Evolutionary conservation across 2,113 vertebrate genomes (phyloP).

Genomic region (Larimichthys crocea): DNA sequence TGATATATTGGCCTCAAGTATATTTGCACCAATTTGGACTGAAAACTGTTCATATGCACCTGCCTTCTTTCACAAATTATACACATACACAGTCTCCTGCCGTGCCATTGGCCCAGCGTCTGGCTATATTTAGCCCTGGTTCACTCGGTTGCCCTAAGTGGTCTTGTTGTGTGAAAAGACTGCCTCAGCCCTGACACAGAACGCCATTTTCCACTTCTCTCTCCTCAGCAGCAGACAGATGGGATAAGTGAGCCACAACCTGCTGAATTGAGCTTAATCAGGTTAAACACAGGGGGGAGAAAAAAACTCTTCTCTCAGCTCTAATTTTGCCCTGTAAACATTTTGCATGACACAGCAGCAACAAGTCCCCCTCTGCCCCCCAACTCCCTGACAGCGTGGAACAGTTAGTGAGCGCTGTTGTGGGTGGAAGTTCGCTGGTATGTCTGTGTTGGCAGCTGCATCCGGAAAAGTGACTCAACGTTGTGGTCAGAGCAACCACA

Average conservation of each 20-base stretch:
- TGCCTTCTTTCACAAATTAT: constrained; percentile 16
- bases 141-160: constrained; percentile 57
- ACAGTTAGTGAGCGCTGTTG: constrained; percentile 8
- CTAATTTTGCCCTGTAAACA: constrained; percentile 42
- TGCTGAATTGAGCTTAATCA: constrained; percentile 40
- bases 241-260: constrained; percentile 40
- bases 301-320: constrained; percentile 29
- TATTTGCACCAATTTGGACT: constrained; percentile 3
- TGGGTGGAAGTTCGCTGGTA: constrained; percentile 65
- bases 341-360: constrained; percentile 53
- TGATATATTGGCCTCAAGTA: constrained; percentile 13
- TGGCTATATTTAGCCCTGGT: constrained; percentile 75
- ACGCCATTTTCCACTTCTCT: constrained; percentile 52
- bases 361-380: not conserved
- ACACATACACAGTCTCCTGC: constrained; percentile 11
- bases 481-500: constrained; percentile 60
- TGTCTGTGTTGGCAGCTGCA: constrained; percentile 52
- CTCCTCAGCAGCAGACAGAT: constrained; percentile 32
- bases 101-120: constrained; percentile 42
- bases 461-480: constrained; percentile 71
- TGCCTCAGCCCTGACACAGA: constrained; percentile 52
- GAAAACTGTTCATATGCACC: constrained; percentile 7
- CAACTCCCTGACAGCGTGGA: constrained; percentile 4
- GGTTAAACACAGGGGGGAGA: not conserved
- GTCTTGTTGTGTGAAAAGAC: constrained; percentile 56